Conservation (phyloP, 2,888 invertebrate genomes). For the Parelbella ahira region DNA sequence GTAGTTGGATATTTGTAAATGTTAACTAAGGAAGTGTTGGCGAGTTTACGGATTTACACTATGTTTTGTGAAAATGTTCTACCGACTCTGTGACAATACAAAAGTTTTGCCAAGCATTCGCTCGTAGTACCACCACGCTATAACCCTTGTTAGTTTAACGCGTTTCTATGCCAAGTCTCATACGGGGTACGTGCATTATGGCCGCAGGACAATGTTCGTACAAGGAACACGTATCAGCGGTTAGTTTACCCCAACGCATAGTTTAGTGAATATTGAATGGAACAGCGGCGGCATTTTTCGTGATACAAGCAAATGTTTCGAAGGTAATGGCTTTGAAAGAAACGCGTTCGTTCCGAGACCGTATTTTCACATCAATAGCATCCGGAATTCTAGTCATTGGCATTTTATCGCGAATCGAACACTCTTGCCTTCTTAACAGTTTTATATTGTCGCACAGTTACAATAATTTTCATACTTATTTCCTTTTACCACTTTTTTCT, state of each 20-base stretch:
- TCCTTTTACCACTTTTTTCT: too few relatives aligned
- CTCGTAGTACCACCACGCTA: too few relatives aligned
- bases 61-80: too few relatives aligned
- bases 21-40: too few relatives aligned
- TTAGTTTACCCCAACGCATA: slow-evolving; percentile 43
- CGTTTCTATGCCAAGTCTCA: too few relatives aligned
- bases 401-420: slow-evolving; percentile 14
- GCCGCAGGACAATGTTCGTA: slow-evolving; percentile 46
- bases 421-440: slow-evolving; percentile 8
- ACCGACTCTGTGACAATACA: too few relatives aligned
- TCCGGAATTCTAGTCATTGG: slow-evolving; percentile 21
- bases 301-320: slow-evolving; percentile 24
- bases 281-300: slow-evolving; percentile 44
- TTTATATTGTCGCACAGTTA: slow-evolving; percentile 15
- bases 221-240: slow-evolving; percentile 50
- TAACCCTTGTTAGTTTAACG: too few relatives aligned
- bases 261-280: slow-evolving; percentile 43
- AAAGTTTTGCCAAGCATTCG: too few relatives aligned
- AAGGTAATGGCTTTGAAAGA: slow-evolving; percentile 54
- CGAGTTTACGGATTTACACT: too few relatives aligned
- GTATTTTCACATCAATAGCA: slow-evolving; percentile 21
- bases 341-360: slow-evolving; percentile 40
- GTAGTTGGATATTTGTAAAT: too few relatives aligned
- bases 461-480: too few relatives aligned
- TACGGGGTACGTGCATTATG: too few relatives aligned